Percentiles rank a stretch among this genome's conserved stretches.
Conservation (phyloP, 1,140 invertebrate genomes). For the Psix sp. region DNA sequence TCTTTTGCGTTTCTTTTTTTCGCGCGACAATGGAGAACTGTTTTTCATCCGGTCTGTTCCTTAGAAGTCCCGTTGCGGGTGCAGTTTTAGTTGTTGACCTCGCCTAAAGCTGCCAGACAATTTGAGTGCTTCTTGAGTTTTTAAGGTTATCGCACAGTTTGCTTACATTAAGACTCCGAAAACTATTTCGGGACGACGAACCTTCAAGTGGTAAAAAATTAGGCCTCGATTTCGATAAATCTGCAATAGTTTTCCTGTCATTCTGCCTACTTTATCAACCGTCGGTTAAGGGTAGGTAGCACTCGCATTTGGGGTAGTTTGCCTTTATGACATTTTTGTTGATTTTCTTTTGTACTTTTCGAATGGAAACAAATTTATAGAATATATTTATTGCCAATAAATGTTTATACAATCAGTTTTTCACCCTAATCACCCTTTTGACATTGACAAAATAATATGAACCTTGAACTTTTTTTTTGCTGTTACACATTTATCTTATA, state of each 20-base stretch:
- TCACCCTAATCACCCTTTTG: too few relatives aligned
- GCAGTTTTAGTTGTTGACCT: conserved; percentile 6
- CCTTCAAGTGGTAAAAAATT: conserved; percentile 17
- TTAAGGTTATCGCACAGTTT: conserved; percentile 25
- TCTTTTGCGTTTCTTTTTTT: conserved; percentile 51
- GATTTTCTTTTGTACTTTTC: too few relatives aligned
- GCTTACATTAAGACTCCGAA: conserved; percentile 8
- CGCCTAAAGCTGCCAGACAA: conserved; percentile 17
- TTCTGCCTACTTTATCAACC: neutral
- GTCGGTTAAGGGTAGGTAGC: conserved; percentile 24
- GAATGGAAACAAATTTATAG: too few relatives aligned
- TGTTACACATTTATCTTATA: too few relatives aligned
- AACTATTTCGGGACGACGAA: conserved; percentile 18
- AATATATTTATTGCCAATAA: too few relatives aligned
- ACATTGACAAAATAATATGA: too few relatives aligned
- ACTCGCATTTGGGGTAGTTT: too few relatives aligned
- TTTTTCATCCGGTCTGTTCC: conserved; percentile 16
- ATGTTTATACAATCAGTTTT: too few relatives aligned
- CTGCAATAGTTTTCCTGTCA: neutral
- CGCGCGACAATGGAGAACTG: conserved; percentile 47
- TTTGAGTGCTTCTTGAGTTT: too few relatives aligned
- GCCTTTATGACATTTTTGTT: too few relatives aligned
- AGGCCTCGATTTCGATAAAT: conserved; percentile 11
- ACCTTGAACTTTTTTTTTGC: too few relatives aligned
- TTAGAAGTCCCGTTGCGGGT: conserved; percentile 36